Base-by-base conservation (phyloP, 2,113 vertebrate species). In the Varanus komodoensis region DNA sequence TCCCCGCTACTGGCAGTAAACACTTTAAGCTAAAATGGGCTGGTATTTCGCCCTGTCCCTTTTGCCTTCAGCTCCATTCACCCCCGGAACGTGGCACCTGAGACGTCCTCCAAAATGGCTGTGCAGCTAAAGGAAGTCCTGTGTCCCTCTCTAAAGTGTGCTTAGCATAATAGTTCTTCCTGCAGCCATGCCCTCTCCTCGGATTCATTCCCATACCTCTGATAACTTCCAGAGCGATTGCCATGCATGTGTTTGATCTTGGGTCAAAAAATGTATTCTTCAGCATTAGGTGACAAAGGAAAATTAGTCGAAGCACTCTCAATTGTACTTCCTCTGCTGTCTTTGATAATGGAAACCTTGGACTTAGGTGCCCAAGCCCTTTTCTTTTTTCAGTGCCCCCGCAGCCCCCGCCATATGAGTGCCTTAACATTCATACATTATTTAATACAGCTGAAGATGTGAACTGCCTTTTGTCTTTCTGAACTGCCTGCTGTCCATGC, bases 391-490 rank as follows among this genome's bases (percentile, higher is more conserved):
- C 23, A 0, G 6, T 64, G 19, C 32, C 68, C 84, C 83, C 79
- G 69, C 89, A 93, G 57, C 87, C 71, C 84, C 74, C 73, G 32
- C 75, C 54, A 67, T 1, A 52, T 88, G 83, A 77, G 91, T 92
- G 92, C 89, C 92, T 95, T 96, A 94, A 94, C 83, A 95, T 95
- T 87, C 92, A 95, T 96, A 95, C 95, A 96, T 96, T 94, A 96
- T 96, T 96, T 95, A 96, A 90, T 96, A 85, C 27, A 2, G 48
- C 69, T 82, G 93, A 93, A 82, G 87, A 91, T 93, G 92, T 82
- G 87, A 93, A 92, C 95, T 83, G 84, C 85, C 96, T 97, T 97
- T 97, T 97, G 96, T 97, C 95, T 97, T 94, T 84, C 86, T 79
- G 71, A 93, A 68, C 85, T 61, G 91, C 90, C 92, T 61, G 92